phyloP scores from a whole-genome alignment of 2,888 invertebrate genomes.

The Aporophyla lueneburgensis region DNA sequence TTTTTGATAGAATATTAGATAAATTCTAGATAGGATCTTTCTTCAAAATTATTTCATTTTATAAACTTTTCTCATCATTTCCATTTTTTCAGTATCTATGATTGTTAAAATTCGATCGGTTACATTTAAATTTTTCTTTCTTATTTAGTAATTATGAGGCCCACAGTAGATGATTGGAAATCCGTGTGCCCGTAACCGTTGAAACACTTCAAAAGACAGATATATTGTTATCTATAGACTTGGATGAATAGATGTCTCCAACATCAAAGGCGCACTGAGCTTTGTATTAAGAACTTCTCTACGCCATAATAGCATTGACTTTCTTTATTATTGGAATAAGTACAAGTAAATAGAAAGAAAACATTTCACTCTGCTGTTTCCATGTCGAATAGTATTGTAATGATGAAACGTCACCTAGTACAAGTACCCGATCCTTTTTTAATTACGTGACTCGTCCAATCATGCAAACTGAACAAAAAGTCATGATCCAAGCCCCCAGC shows the following conservation, averaged over 20 bases:
- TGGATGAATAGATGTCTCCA: constrained; percentile 76
- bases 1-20: constrained; percentile 13
- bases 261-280: constrained; percentile 76
- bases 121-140: constrained; percentile 23
- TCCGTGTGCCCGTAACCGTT: constrained; percentile 70
- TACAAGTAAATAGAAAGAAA: constrained; percentile 62
- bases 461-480: constrained; percentile 73
- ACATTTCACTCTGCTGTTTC: constrained; percentile 48
- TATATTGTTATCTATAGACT: constrained; percentile 76
- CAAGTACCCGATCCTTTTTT: constrained; percentile 63
- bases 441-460: constrained; percentile 75
- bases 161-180: constrained; percentile 71
- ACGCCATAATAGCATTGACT: constrained; percentile 75
- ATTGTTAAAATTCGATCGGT: constrained; percentile 1
- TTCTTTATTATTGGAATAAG: constrained; percentile 73
- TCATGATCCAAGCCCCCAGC: constrained; percentile 74
- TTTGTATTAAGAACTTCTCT: constrained; percentile 72
- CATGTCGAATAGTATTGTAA: constrained; percentile 48
- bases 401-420: constrained; percentile 41
- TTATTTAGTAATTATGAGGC: constrained; percentile 37
- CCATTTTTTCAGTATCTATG: no score
- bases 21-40: not conserved
- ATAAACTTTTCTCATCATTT: not conserved
- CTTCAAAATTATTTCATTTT: not conserved
- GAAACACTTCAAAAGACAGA: constrained; percentile 76